Conservation (phyloP, 1,140 invertebrate genomes). For the Pseudomyrmex concolor region DNA sequence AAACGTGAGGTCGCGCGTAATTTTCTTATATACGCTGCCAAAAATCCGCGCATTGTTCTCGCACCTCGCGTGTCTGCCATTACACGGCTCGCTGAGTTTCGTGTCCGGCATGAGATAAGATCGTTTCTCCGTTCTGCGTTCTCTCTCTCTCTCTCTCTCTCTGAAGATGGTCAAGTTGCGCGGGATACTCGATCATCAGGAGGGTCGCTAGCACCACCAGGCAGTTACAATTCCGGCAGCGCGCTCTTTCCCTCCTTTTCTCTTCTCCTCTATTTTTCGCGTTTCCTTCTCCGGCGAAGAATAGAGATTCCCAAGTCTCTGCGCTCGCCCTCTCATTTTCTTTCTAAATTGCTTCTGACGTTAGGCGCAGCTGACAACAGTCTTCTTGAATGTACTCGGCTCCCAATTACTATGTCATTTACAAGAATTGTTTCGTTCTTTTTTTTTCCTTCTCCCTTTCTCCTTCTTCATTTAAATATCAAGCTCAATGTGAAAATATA, state of each 20-base stretch:
- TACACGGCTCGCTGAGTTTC: conserved; percentile 53
- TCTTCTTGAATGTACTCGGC: conserved; percentile 9
- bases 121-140: background rate
- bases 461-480: background rate
- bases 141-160: background rate
- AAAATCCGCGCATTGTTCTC: conserved; percentile 52
- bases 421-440: conserved; percentile 2
- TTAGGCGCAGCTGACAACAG: conserved; percentile 50
- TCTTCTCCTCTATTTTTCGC: conserved; percentile 11
- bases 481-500: background rate
- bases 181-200: conserved; percentile 47
- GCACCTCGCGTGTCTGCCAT: conserved; percentile 55
- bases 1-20: conserved; percentile 21
- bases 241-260: conserved; percentile 14
- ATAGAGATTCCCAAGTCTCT: background rate
- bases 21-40: conserved; percentile 26
- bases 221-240: conserved; percentile 47
- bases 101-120: conserved; percentile 64
- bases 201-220: conserved; percentile 9
- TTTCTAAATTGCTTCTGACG: conserved; percentile 41
- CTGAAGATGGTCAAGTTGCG: conserved; percentile 14
- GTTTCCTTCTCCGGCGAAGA: background rate
- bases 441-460: background rate
- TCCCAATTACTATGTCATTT: conserved; percentile 31
- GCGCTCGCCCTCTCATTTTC: conserved; percentile 35